Evolutionary conservation across 53 echinoderm and acorn worm species (phyloP), one percentile per base, ranked within the genome.

Genomic region (Actinopyga echinites): DNA sequence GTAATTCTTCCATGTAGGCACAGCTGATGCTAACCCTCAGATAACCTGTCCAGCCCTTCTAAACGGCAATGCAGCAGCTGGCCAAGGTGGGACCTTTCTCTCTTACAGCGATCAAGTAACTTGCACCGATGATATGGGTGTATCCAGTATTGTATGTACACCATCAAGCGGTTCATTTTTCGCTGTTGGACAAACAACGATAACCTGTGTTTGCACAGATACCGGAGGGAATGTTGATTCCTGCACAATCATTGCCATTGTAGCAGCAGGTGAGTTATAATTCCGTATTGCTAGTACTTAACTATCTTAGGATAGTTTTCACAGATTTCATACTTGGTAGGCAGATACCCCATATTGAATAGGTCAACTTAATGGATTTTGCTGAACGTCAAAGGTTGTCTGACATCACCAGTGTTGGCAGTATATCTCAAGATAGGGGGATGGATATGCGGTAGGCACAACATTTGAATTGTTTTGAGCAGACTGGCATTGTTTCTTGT

Each of bases 161-260:
- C 79, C 74, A 33, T 2, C 65, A 7, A 77, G 82, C 6, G 82
- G 82, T 0, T 81, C 82, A 20, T 54, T 65, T 56, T 89, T 89
- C 65, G 6, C 17, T 17, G 24, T 89, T 59, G 90, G 90, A 13
- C 53, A 30, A 5, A 61, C 78, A 0, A 1, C 64, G 26, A 74
- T 89, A 1, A 63, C 28, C 7, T 63, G 73, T 73, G 64, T 74
- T 6, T 85, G 81, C 19, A 59, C 66, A 2, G 90, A 89, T 85
- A 55, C 59, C 0, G 26, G 61, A 25, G 85, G 85, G 26, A 89
- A 89, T 56, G 68, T 37, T 5, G 82, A 60, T 6, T 21, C 71
- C 21, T 71, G 71, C 23, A 15, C 15, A 23, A 24, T 71, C 10
- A 23, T 15, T 37, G 71, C n/a, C 21, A 20, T 71, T 40, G 42